A percentile compares a stretch with the other conserved stretches of the same genome.
Evolutionary conservation across 2,797 vertebrate genomes (phyloP).

Genomic region (Helicolenus hilgendorfi): DNA sequence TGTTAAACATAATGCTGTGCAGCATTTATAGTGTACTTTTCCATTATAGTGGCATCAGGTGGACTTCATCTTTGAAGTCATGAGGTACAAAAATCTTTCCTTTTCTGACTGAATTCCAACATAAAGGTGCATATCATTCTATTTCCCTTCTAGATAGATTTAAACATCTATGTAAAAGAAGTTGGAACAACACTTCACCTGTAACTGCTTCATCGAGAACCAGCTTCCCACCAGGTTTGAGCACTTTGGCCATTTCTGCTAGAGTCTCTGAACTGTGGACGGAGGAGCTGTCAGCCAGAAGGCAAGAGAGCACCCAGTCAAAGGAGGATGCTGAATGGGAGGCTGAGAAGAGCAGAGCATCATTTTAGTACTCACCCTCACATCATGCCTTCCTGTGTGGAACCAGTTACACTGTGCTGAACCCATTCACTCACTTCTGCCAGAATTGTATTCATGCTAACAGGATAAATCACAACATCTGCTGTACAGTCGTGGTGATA

Average conservation of each 20-base stretch:
- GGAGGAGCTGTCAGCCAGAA: constrained; percentile 87
- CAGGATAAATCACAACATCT: neutral
- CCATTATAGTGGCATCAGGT: neutral
- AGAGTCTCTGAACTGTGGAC: constrained; percentile 91
- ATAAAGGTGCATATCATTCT: neutral
- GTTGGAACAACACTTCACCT: constrained; percentile 78
- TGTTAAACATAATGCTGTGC: neutral
- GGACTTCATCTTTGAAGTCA: neutral
- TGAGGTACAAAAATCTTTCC: neutral
- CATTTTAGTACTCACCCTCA: neutral
- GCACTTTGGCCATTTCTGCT: constrained; percentile 93
- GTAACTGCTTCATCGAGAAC: constrained; percentile 93
- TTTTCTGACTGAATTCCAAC: neutral
- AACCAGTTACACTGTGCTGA: neutral
- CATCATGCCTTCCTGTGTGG: neutral
- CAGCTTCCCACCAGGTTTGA: constrained; percentile 93
- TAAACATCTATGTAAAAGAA: neutral
- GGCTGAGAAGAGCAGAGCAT: constrained; percentile 81
- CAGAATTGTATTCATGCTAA: neutral
- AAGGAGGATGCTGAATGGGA: constrained; percentile 92
- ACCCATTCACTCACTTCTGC: too few species aligned
- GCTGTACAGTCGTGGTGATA: neutral
- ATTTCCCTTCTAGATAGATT: neutral
- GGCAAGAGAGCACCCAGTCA: constrained; percentile 92
- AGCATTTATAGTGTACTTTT: neutral